Evolutionary conservation across 1,140 invertebrate genomes (phyloP), one percentile per base, ranked within the genome.

Genomic region (Oryctes rhinoceros): DNA sequence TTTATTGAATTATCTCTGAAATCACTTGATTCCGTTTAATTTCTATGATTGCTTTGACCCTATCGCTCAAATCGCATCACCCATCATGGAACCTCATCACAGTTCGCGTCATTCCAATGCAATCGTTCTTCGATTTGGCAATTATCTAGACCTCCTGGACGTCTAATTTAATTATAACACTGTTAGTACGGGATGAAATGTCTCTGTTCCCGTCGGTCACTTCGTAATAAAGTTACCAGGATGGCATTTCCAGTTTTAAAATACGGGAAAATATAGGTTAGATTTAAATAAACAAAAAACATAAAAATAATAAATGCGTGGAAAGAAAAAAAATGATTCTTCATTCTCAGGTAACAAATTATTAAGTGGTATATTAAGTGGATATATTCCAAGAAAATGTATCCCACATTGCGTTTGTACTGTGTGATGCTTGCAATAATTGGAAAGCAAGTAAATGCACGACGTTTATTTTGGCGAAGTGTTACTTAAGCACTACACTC

Each of bases 1-100:
- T 71, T 35, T 71, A 71, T 71, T 71, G 35, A 71, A 71, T 71
- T 71, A 71, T 71, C 65, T 71, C 65, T 24, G 24, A 24, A 71
- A 71, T 71, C 65, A 35, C 65, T 71, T 71, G 65, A 71, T 71
- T 71, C 65, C 65, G 65, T 71, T 71, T 71, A 71, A 71, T 71
- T 71, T 37, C 65, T 71, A 71, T 71, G 65, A 71, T 71, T 71
- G 65, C 65, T 71, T 71, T 35, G 65, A 71, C 65, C 65, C 24
- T 71, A 71, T 20, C 65, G 65, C 20, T 7, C 20, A 37, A 71
- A 71, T 71, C 65, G 65, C 35, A 35, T 15, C 65, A 71, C 9
- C 65, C 65, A 71, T 71, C 65, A 15, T 37, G 65, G 65, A 71
- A 71, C 65, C 65, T 71, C 65, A 71, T 71, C 65, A 71, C 65